Conservation (phyloP, 35 echinoderm and acorn worm genomes). For the Ophioderma brevispina region DNA sequence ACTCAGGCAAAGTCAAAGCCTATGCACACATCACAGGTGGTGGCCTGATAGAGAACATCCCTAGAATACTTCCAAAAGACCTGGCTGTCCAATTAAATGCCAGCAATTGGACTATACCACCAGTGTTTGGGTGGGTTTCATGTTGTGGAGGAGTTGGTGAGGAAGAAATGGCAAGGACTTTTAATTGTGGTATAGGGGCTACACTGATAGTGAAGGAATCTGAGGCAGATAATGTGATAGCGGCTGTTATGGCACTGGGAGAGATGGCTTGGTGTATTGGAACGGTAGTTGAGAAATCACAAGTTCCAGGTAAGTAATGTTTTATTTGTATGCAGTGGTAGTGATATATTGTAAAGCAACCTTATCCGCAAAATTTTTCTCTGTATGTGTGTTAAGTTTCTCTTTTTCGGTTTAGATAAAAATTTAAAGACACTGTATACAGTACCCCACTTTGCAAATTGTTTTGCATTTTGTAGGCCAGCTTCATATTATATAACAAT, state of each 20-base stretch:
- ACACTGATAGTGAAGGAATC: constrained; percentile 52
- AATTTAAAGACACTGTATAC: too few relatives aligned
- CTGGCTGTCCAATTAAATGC: constrained; percentile 80
- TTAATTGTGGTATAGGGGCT: constrained; percentile 95
- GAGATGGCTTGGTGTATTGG: constrained; percentile 84
- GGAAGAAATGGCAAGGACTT: constrained; percentile 92
- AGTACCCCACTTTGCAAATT: too few relatives aligned
- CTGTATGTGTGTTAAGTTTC: too few relatives aligned
- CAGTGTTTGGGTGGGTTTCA: constrained; percentile 95
- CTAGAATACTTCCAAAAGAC: constrained; percentile 73
- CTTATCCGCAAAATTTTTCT: too few relatives aligned
- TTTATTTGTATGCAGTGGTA: too few relatives aligned
- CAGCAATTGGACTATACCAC: constrained; percentile 72
- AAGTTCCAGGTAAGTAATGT: constrained; percentile 9
- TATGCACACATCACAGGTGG: constrained; percentile 99
- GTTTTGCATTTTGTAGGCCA: too few relatives aligned
- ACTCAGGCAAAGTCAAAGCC: constrained; percentile 79
- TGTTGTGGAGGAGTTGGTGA: constrained; percentile 67
- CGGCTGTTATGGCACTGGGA: constrained; percentile 38
- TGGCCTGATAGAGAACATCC: constrained; percentile 93
- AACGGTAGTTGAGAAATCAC: constrained; percentile 31
- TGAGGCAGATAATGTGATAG: constrained; percentile 48
- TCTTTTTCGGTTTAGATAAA: too few relatives aligned
- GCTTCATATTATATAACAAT: too few relatives aligned
- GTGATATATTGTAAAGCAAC: too few relatives aligned